Evolutionary conservation across 92 coral and sea anemone species (phyloP).

Genomic region (Zoanthus solanderi): DNA sequence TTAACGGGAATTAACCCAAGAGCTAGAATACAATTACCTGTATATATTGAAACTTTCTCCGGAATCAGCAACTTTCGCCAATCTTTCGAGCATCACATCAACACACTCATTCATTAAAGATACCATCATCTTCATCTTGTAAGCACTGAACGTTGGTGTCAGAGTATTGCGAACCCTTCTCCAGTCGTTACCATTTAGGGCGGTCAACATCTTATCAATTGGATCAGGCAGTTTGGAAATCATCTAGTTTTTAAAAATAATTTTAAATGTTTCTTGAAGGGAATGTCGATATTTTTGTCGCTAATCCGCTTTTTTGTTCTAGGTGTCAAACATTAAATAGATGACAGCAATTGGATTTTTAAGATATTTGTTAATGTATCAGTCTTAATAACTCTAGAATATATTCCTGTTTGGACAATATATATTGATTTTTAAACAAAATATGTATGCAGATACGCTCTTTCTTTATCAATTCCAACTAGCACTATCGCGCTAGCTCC

Average conservation of each 20-base stretch:
- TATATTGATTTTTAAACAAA: no score
- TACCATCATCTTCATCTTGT: slow-evolving; percentile 69
- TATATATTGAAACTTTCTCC: slow-evolving; percentile 63
- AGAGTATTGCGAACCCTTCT: slow-evolving; percentile 72
- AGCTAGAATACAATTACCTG: slow-evolving; percentile 15
- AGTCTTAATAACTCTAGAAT: no score
- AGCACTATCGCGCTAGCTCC: no score
- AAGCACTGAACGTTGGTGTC: slow-evolving; percentile 82
- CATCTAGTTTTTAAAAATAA: not conserved
- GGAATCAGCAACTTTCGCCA: slow-evolving; percentile 62
- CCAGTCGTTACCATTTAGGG: slow-evolving; percentile 74
- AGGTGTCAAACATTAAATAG: no score
- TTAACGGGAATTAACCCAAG: not conserved
- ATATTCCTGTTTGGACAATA: no score
- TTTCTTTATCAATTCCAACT: no score
- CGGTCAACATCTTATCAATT: slow-evolving; percentile 55
- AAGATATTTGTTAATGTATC: no score
- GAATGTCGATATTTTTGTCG: not conserved
- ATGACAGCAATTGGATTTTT: no score
- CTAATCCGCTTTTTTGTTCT: no score
- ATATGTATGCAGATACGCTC: no score
- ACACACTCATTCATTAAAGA: slow-evolving; percentile 74
- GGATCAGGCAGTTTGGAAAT: slow-evolving; percentile 65
- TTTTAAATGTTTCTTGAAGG: not conserved
- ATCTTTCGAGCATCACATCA: slow-evolving; percentile 64